Evolutionary conservation across 1,140 invertebrate genomes (phyloP).

Genomic region (Drosophila bocqueti): DNA sequence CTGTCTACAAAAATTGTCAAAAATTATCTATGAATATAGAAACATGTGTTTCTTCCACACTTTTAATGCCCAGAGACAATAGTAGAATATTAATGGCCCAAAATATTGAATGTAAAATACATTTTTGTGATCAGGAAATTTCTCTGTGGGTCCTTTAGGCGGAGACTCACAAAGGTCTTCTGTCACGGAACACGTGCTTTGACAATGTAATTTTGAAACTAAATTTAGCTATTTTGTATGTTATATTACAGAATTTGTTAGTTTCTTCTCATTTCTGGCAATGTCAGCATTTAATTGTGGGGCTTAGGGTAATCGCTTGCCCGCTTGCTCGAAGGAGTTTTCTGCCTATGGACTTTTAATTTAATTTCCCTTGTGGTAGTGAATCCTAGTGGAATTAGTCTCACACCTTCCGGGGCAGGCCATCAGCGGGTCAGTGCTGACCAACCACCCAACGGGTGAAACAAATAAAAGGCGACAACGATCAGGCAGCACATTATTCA

Average conservation of each 20-base stretch:
- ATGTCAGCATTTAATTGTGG: background rate
- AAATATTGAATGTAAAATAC: background rate
- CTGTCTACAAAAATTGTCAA: background rate
- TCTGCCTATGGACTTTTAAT: background rate
- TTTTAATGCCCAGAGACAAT: background rate
- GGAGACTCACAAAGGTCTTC: background rate
- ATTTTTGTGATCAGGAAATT: background rate
- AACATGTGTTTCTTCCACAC: background rate
- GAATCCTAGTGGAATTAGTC: background rate
- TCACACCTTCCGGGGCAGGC: conserved; percentile 23
- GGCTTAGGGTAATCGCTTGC: background rate
- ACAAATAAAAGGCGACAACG: conserved; percentile 71
- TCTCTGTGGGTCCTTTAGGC: background rate
- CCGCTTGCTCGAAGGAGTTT: background rate
- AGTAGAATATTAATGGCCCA: background rate
- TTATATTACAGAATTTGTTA: background rate
- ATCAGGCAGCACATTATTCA: conserved; percentile 67
- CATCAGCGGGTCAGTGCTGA: conserved; percentile 26
- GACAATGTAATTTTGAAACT: background rate
- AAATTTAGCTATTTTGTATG: background rate
- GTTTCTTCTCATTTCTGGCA: background rate
- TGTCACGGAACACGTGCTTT: background rate
- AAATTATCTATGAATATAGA: background rate
- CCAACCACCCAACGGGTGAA: conserved; percentile 40
- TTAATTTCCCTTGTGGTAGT: background rate